Base-by-base conservation (phyloP, 2,113 vertebrate species). In the Microtus pennsylvanicus region DNA sequence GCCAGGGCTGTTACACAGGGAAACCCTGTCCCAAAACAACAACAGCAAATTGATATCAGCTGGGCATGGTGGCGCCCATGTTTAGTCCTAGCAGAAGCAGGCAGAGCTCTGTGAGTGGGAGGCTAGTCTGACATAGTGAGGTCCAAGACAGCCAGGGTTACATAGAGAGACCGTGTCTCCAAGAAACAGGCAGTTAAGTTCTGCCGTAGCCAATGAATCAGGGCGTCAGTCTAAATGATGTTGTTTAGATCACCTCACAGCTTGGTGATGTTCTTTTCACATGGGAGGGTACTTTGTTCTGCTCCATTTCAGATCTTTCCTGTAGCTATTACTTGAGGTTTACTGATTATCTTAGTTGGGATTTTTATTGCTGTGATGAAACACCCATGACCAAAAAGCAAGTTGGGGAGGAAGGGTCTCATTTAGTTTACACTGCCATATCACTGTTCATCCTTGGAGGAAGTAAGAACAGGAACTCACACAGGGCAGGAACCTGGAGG, bases 231-330 rank as follows among this genome's bases (percentile, higher is more conserved):
- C n/a, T 75, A 8, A 3, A 3, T 22, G 45, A 55, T 52, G 13
- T 52, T 89, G 17, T 63, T 72, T 55, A 8, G 89, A 82, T 65
- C 55, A 45, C 72, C 33, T 45, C 24, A 55, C 21, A 67, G 67
- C 30, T 85, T 35, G 22, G 12, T 13, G 19, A 63, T 85, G 70
- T 14, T 70, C 76, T 72, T 74, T 78, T 61, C 33, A 47, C 76
- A 80, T 58, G 22, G 81, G 21, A 35, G 50, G 8, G 58, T 65
- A 80, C 35, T 85, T 70, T 87, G 75, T 28, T 42, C 52, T 76
- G 21, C 75, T 94, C 87, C 65, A 35, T 86, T 76, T 92, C 55
- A 35, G 33, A 38, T 77, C 11, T 85, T 92, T 52, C 89, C 75
- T 76, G 0, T 78, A 92, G 42, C 35, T 63, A 0, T n/a, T 63